Evolutionary conservation across 2,113 vertebrate species (phyloP).

Genomic region (Colinus virginianus): DNA sequence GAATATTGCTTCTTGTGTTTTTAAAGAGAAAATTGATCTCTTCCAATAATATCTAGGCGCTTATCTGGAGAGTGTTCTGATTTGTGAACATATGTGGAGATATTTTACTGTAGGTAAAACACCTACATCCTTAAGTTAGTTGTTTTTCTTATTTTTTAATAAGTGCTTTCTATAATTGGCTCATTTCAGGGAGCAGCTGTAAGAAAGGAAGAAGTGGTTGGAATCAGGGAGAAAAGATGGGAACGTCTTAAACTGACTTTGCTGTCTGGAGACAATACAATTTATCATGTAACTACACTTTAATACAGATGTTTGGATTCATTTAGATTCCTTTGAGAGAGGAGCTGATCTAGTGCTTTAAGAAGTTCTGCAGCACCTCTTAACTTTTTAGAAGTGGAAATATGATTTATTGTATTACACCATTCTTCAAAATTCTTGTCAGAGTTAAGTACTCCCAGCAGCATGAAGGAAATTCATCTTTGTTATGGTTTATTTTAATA

Average conservation of each 20-base stretch:
- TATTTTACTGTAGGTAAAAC: neutral
- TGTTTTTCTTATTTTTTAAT: neutral
- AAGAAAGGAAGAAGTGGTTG: neutral
- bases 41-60: neutral
- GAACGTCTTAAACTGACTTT: conserved; percentile 4
- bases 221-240: neutral
- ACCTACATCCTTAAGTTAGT: too few species aligned
- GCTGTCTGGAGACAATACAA: neutral
- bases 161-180: neutral
- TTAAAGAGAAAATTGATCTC: neutral
- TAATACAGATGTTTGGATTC: conserved; percentile 17
- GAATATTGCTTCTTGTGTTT: neutral
- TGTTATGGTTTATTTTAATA: neutral
- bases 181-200: neutral
- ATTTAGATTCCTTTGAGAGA: neutral
- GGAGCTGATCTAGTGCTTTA: neutral
- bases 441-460: neutral
- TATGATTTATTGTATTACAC: neutral
- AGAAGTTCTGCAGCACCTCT: neutral
- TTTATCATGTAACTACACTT: neutral
- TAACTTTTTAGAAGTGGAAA: neutral
- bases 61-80: neutral
- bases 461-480: neutral
- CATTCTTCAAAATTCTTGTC: neutral
- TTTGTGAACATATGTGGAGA: neutral